Base-by-base conservation (phyloP, 2,113 vertebrate species). In the Lepus europaeus region DNA sequence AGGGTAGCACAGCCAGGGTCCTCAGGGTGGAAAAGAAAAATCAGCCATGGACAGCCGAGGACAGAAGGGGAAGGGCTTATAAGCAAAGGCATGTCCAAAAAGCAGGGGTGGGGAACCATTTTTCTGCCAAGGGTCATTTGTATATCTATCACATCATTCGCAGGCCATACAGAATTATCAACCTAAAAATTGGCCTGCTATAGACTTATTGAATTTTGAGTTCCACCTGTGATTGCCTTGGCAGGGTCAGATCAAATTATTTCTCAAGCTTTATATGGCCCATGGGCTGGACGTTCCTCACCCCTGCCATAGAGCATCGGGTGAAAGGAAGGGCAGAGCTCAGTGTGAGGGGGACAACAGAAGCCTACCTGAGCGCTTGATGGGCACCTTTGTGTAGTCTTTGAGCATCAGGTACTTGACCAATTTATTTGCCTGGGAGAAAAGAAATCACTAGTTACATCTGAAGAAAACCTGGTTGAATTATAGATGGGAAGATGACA, bases 381-480 rank as follows among this genome's bases (percentile, higher is more conserved):
- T 98, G 0, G 99, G 99, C 33, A 99, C 96, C 90, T 99, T 99
- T 74, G 99, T 99, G 83, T 99, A 99, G 95, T 99, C 99, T 90
- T 99, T 99, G 31, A 99, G 98, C 33, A 99, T 96, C 64, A 99
- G 95, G 93, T 98, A 99, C 96, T 99, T 99, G 73, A 99, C 99
- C 79, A 99, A 97, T 95, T 99, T 99, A 0, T 98, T 98, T 0
- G 98, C 98, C 99, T 99, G 36, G 6, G 33, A 87, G 70, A 39
- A 64, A 79, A 51, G 22, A 84, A 78, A 68, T 63, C 27, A 93
- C 87, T 79, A 23, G 9, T 93, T 77, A 13, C 11, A 84, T 64
- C 91, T 94, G 56, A 4, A 94, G 66, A 79, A 95, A 89, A 86
- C 22, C 77, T 90, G 39, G 36, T 74, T 95, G 39, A 69, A 82